A percentile compares a stretch with the other conserved stretches of the same genome.
Conservation (phyloP, 2,888 invertebrate genomes). For the Tiliacea aurago region DNA sequence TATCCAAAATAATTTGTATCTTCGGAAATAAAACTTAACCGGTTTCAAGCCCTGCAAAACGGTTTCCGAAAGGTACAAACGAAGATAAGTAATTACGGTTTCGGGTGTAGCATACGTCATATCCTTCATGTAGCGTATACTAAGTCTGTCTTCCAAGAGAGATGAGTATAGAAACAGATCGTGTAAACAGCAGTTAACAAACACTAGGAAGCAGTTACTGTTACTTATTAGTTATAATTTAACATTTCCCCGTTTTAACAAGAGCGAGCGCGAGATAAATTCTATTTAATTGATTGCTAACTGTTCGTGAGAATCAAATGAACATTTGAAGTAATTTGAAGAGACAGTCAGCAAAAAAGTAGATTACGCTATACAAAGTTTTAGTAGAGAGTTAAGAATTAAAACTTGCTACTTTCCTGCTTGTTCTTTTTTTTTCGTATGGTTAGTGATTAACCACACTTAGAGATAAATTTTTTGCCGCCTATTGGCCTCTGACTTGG, state of each 20-base stretch:
- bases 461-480: too few relatives aligned
- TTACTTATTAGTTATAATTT: constrained; percentile 54
- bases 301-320: constrained; percentile 19
- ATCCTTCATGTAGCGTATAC: constrained; percentile 27
- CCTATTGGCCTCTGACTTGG: too few relatives aligned
- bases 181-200: constrained; percentile 46
- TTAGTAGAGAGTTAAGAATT: neutral
- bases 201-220: constrained; percentile 27
- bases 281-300: constrained; percentile 54
- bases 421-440: neutral
- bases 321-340: constrained; percentile 10
- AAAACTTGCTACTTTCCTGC: neutral
- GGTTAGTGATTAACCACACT: too few relatives aligned
- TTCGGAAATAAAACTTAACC: too few relatives aligned
- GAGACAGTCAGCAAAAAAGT: neutral
- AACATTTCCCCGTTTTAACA: constrained; percentile 45
- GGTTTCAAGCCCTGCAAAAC: neutral
- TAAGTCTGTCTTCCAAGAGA: constrained; percentile 30
- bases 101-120: constrained; percentile 5
- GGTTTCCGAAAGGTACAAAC: neutral
- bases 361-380: neutral
- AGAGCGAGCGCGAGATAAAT: constrained; percentile 48
- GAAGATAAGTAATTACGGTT: too few relatives aligned
- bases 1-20: too few relatives aligned
- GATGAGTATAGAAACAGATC: constrained; percentile 34